A percentile compares a stretch with the other conserved stretches of the same genome.
Evolutionary conservation across 1,140 invertebrate species (phyloP).

Genomic region (Druon quercuslanigerum): DNA sequence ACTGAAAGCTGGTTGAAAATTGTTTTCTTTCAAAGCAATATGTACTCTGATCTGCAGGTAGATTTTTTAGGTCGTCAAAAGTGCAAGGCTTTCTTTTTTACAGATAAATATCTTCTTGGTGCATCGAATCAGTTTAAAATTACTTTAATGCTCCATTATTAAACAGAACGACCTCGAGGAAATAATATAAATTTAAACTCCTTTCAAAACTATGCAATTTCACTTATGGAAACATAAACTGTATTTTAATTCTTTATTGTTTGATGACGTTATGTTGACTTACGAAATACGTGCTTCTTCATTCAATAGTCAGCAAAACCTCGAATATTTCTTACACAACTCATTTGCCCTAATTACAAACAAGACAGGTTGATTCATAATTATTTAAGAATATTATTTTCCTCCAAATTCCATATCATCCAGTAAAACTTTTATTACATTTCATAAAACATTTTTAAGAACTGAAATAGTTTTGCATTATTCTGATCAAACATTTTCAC

Average conservation of each 20-base stretch:
- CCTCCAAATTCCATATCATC: too few relatives aligned
- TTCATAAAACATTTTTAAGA: too few relatives aligned
- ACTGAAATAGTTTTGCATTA: background rate
- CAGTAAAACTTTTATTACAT: too few relatives aligned
- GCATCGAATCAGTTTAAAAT: too few relatives aligned
- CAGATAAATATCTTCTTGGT: too few relatives aligned
- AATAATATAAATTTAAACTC: background rate
- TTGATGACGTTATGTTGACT: slow-evolving; percentile 2
- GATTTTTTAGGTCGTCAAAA: background rate
- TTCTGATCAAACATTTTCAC: background rate
- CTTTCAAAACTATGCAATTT: slow-evolving; percentile 14
- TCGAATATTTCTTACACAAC: background rate
- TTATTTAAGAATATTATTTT: too few relatives aligned
- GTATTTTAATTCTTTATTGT: background rate
- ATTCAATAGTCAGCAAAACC: slow-evolving; percentile 6
- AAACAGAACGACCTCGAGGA: background rate
- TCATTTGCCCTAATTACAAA: background rate
- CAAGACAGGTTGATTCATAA: too few relatives aligned
- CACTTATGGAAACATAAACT: background rate
- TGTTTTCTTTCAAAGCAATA: background rate
- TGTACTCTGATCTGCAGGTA: background rate
- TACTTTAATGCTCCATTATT: background rate
- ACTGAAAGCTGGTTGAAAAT: background rate
- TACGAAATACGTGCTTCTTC: background rate
- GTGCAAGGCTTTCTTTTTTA: too few relatives aligned